Percentiles rank a stretch among this genome's conserved stretches.
phyloP scores from a whole-genome alignment of 2,113 vertebrate genomes.

The Serranochromis macrocephalus region DNA sequence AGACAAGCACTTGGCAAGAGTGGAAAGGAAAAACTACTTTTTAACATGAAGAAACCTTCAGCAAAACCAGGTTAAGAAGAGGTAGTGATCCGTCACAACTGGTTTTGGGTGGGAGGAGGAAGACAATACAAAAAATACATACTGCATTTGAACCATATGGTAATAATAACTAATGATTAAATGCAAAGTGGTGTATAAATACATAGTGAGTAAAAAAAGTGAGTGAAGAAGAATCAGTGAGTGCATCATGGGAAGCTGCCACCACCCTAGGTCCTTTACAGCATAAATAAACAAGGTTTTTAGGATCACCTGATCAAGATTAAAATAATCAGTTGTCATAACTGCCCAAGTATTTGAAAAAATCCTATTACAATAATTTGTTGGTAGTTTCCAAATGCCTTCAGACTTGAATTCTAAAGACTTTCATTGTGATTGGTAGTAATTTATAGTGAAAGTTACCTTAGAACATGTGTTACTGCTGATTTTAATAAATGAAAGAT shows the following conservation, averaged over 20 bases:
- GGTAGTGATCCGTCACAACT: not conserved
- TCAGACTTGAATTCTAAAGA: not conserved
- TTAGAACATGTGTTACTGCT: not conserved
- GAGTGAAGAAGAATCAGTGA: not conserved
- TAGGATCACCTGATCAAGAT: not conserved
- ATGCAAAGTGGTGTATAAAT: not conserved
- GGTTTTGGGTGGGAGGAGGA: not conserved
- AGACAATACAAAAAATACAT: not conserved
- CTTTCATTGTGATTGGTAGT: not conserved
- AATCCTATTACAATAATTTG: not conserved
- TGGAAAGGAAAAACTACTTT: not conserved
- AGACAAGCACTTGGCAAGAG: not conserved
- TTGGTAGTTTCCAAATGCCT: not conserved
- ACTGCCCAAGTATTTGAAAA: not conserved
- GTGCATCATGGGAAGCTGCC: not conserved
- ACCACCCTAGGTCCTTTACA: not conserved
- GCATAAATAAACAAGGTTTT: not conserved
- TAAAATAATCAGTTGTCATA: not conserved
- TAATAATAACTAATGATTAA: not conserved
- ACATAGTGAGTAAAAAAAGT: not conserved
- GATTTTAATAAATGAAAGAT: not conserved
- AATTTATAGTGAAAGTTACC: not conserved
- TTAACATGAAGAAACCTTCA: not conserved
- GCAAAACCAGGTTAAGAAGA: not conserved
- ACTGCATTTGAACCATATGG: not conserved